Base-by-base conservation (phyloP, 1,140 invertebrate genomes). In the Brachionus calyciflorus region DNA sequence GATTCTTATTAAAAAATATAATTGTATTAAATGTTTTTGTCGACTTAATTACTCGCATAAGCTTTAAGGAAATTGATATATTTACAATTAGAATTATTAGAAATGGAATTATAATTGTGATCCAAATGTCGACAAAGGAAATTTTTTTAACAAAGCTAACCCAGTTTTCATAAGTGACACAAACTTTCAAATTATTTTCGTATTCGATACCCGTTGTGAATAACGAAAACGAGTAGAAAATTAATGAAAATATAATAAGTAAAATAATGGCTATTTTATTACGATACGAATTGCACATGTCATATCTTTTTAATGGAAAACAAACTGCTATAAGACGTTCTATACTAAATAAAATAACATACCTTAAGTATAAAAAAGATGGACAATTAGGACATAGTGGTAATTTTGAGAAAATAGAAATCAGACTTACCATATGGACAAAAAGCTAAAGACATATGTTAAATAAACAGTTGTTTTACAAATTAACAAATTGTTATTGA, bases 391-490 rank as follows among this genome's bases (percentile, higher is more conserved):
- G n/a, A n/a, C n/a, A n/a, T n/a, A n/a, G n/a, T n/a, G n/a, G n/a
- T n/a, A n/a, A n/a, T n/a, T n/a, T n/a, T n/a, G n/a, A n/a, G n/a
- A n/a, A n/a, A n/a, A n/a, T n/a, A n/a, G n/a, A n/a, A n/a, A n/a
- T n/a, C n/a, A n/a, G n/a, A n/a, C n/a, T 44, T 65, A 65, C 60
- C 60, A 65, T 30, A 65, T 65, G 9, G 60, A 65, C 10, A 65
- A n/a, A 46, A 65, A 65, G 12, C 60, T 65, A 44, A 65, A 65
- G 24, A 65, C 60, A 14, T 65, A 65, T 0, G 60, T 24, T 24
- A 44, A 65, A 26, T 65, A 65, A 10, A 65, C 60, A 28, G 60
- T 65, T 17, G 19, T 30, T 65, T 65, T 65, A n/a, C 60, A 65
- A 12, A 44, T 37, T 4, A 65, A 12, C n/a, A 10, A 24, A 19